Percentiles rank a stretch among this genome's conserved stretches.
Evolutionary conservation across 2,797 vertebrate genomes (phyloP).

Genomic region (Tolypeutes matacus): DNA sequence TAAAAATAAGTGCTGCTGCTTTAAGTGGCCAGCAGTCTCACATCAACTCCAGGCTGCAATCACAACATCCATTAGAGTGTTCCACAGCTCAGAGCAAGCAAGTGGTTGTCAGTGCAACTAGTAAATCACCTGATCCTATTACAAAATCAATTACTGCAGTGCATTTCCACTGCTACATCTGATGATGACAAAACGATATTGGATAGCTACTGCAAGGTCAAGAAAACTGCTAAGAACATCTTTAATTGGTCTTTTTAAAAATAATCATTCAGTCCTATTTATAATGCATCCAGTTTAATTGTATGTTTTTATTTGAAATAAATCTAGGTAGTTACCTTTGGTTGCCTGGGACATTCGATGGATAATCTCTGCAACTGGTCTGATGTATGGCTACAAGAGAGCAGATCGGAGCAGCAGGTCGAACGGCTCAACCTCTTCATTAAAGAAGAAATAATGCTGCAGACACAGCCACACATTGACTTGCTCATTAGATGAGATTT

Average conservation of each 20-base stretch:
- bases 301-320: conserved; percentile 85
- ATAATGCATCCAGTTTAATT: conserved; percentile 81
- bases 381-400: conserved; percentile 96
- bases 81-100: conserved; percentile 91
- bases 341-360: conserved; percentile 93
- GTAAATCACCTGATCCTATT: conserved; percentile 97
- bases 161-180: conserved; percentile 91
- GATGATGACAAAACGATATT: conserved; percentile 91
- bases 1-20: conserved; percentile 82
- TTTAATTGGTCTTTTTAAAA: conserved; percentile 78
- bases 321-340: conserved; percentile 92
- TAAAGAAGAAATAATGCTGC: conserved; percentile 98
- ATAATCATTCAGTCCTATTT: conserved; percentile 83
- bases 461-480: conserved; percentile 99
- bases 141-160: conserved; percentile 97
- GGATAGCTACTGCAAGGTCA: conserved; percentile 90
- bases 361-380: conserved; percentile 97
- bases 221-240: conserved; percentile 86
- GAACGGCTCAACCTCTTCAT: conserved; percentile 99
- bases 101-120: conserved; percentile 93
- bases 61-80: conserved; percentile 92
- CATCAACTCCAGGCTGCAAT: conserved; percentile 87
- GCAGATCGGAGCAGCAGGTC: conserved; percentile 97
- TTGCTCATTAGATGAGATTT: conserved; percentile 92
- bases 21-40: conserved; percentile 85